phyloP scores from a whole-genome alignment of 2,113 vertebrate species.

The Pipra filicauda region DNA sequence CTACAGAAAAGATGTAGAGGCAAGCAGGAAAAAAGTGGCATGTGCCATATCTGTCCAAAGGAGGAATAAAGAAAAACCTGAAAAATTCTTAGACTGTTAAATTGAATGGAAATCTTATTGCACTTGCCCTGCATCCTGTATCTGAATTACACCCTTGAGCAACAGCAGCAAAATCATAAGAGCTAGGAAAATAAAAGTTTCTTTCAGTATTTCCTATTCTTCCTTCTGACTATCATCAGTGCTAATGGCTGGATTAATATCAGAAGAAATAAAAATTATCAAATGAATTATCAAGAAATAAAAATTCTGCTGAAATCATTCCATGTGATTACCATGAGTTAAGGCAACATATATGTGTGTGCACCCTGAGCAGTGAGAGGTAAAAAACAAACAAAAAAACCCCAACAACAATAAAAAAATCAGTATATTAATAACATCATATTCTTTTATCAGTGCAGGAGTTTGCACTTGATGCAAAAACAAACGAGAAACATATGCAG shows the following conservation, averaged over 20 bases:
- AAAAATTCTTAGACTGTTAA: conserved; percentile 11
- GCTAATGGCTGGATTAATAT: background rate
- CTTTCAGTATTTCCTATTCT: background rate
- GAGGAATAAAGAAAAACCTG: background rate
- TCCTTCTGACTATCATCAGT: background rate
- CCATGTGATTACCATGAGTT: background rate
- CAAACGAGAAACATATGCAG: background rate
- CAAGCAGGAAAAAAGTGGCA: background rate
- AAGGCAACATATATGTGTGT: background rate
- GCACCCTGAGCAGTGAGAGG: background rate
- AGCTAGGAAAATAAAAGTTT: background rate
- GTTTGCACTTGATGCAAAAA: background rate
- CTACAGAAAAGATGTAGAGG: background rate
- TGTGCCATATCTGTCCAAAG: background rate
- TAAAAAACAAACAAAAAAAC: background rate
- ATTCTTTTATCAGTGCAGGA: background rate
- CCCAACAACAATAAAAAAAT: background rate
- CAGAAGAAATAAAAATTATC: background rate
- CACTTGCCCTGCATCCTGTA: background rate
- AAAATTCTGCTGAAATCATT: background rate
- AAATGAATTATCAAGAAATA: background rate
- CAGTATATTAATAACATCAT: background rate
- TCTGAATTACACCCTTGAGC: conserved; percentile 11
- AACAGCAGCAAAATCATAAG: background rate
- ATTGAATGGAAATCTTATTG: background rate